Percentiles rank a stretch among this genome's conserved stretches.
These are phyloP conservation scores for Ramphastos sulfuratus DNA, from an alignment of 2,113 vertebrate genomes.

Conservation along the genomic window DNA sequence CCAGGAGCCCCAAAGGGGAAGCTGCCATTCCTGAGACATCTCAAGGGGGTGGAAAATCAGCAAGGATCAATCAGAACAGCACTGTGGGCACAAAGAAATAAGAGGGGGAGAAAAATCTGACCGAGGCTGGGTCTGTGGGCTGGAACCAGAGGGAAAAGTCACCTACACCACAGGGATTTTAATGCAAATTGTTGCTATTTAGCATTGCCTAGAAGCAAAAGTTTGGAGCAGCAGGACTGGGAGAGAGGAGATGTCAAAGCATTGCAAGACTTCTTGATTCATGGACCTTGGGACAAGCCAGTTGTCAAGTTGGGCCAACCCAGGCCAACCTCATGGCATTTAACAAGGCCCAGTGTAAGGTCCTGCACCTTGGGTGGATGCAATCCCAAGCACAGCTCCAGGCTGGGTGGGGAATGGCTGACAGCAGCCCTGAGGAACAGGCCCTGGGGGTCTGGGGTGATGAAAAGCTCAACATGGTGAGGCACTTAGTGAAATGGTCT, in stretches of 20 bases:
- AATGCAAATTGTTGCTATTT: not conserved
- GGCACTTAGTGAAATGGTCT: too few relatives aligned
- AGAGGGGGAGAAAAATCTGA: accelerated
- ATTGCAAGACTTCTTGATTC: not conserved
- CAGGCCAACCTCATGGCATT: too few relatives aligned
- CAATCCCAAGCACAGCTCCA: too few relatives aligned
- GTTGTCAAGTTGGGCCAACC: not conserved
- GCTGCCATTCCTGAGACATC: not conserved
- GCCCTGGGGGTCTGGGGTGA: too few relatives aligned
- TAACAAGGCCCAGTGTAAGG: too few relatives aligned
- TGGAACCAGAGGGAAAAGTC: not conserved
- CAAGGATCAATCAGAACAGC: not conserved
- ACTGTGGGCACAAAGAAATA: not conserved
- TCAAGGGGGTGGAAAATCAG: not conserved
- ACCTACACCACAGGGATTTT: not conserved
- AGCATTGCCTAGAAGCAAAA: not conserved
- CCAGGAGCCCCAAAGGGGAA: not conserved
- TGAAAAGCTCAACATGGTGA: too few relatives aligned
- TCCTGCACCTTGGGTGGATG: too few relatives aligned
- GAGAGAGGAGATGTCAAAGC: not conserved
- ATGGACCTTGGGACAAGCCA: not conserved
- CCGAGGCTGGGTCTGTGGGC: not conserved
- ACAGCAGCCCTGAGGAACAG: too few relatives aligned
- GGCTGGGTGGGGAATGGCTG: too few relatives aligned
- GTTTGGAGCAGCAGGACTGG: not conserved